Evolutionary conservation across 2,113 vertebrate genomes (phyloP), one percentile per base, ranked within the genome.

Genomic region (Pluvialis apricaria): DNA sequence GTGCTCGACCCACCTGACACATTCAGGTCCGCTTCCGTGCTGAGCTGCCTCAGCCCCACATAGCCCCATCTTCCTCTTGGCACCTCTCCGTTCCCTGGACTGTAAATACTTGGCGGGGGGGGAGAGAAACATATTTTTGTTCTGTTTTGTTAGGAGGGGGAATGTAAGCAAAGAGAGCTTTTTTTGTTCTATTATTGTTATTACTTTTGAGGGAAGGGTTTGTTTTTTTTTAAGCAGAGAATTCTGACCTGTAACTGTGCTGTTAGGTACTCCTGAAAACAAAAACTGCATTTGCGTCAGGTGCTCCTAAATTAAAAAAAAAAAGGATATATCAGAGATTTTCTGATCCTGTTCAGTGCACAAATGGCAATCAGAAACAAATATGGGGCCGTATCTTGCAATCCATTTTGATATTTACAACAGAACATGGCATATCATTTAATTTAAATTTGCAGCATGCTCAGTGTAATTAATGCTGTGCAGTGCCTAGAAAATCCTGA

Each of bases 381-480:
- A 86, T 90, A 90, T 11, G 68, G 84, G 82, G 87, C 96, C 85
- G 73, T 64, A 95, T 86, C 90, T 90, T 88, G 82, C 92, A 95
- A 94, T 87, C 78, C 86, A 92, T 95, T 97, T 96, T 51, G 83
- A 80, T 96, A 97, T 95, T 94, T 97, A 94, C 88, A 92, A 84
- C 92, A 77, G 88, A 94, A 97, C 84, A 77, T 60, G 83, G 92
- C 94, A 94, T 96, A 95, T 82, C 78, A 95, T 95, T 96, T 96
- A 96, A 96, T 96, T 97, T 96, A 97, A 94, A 95, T 96, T 94
- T 97, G 81, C 84, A 91, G 95, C 92, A 94, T 96, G 94, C 88
- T 96, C 92, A 72, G 57, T 94, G 91, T 97, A 96, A 96, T 97
- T 96, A 96, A 97, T 96, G 96, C 95, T 94, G 91, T 95, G 94